Base-by-base conservation (phyloP, 2,888 invertebrate species). In the Drosophila longiperda region DNA sequence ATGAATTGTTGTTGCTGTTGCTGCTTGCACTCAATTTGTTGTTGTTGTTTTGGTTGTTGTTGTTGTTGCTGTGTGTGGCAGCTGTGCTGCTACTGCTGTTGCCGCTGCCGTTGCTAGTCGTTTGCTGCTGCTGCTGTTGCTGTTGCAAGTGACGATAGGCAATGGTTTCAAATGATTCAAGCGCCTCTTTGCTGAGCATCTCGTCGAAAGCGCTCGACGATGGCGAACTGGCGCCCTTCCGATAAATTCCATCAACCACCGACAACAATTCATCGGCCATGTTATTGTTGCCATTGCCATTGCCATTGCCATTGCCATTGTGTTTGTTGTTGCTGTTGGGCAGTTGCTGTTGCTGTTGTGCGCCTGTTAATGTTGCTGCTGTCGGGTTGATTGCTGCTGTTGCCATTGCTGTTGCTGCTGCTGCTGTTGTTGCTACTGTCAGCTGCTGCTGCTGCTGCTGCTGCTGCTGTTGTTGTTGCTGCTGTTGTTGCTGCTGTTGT, bases 101-200 rank as follows among this genome's bases (percentile, higher is more conserved):
- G 66, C 40, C 70, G 68, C 36, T 65, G 63, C 36, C 34, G 23
- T 33, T 84, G 45, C 40, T 55, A 20, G 36, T 45, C 32, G 42
- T 23, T 52, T 80, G 69, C 33, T 78, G 34, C 45, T 48, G 54
- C 38, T 67, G 52, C 49, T 78, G 69, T 20, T 64, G 82, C 29
- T 73, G 73, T 15, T 87, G 89, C 73, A 92, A 73, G 65, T 93
- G 92, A 53, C 88, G 91, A 80, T 91, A 93, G 54, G 91, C 92
- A 64, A 93, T 92, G 11, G 92, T 92, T 78, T 93, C 93, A 53
- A 93, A 92, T 52, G 92, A 91, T 75, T 92, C 92, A 49, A 87
- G 67, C 15, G 91, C 88, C 55, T 91, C 92, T 54, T 92, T 92
- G 80, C 91, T 91, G 73, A 91, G 69, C 66, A 87, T 80, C 75